A percentile compares a stretch with the other conserved stretches of the same genome.
These are phyloP conservation scores for Ashinkailepas kermadecensis DNA, from an alignment of 2,888 invertebrate species.

Conservation along the genomic window DNA sequence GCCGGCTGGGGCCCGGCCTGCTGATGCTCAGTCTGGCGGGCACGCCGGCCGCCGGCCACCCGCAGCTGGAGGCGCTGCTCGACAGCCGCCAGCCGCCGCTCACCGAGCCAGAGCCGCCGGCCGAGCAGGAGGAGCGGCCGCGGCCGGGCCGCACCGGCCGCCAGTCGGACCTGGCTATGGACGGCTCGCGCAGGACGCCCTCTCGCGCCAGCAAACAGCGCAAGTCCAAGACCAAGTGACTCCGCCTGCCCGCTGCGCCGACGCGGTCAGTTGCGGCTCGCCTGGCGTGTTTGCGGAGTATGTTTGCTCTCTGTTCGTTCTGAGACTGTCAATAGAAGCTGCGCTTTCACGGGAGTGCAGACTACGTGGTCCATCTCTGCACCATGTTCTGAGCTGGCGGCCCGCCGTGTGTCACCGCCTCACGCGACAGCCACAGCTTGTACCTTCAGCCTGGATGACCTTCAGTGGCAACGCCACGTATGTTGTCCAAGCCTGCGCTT, in stretches of 20 bases:
- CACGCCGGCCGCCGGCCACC: slow-evolving; percentile 12
- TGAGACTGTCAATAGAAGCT: no score
- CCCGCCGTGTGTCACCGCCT: no score
- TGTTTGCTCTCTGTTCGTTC: no score
- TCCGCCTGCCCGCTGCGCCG: not conserved
- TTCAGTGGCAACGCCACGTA: no score
- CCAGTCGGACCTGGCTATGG: not conserved
- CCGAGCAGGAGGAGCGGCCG: not conserved
- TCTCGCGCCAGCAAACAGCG: not conserved
- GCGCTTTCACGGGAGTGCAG: no score
- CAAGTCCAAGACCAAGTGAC: not conserved
- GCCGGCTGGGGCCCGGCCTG: slow-evolving; percentile 27
- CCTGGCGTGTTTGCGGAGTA: no score
- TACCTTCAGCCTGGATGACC: no score
- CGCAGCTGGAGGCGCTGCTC: slow-evolving; percentile 9
- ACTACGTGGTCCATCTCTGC: no score
- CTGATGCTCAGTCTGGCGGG: slow-evolving; percentile 28
- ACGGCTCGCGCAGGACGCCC: not conserved
- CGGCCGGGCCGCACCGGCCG: not conserved
- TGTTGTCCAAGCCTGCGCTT: no score
- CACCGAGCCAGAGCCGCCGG: not conserved
- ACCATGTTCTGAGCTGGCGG: no score
- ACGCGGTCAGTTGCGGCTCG: no score
- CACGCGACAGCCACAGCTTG: no score
- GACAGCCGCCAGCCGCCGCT: not conserved